phyloP scores from a whole-genome alignment of 1,140 invertebrate species.

The Orius laevigatus region DNA sequence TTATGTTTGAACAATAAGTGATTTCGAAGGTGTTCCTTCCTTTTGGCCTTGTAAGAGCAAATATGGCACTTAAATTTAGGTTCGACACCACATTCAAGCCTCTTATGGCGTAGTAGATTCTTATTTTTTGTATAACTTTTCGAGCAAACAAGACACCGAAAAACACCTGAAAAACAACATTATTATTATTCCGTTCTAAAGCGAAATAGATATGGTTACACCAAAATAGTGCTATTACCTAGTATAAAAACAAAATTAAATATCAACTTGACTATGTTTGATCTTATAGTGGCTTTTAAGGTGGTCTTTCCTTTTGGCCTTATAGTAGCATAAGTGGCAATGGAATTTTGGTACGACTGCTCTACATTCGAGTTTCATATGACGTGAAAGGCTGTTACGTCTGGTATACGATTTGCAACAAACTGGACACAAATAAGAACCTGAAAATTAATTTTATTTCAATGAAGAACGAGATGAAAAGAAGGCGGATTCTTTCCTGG shows the following conservation, averaged over 20 bases:
- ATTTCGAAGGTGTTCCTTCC: constrained; percentile 27
- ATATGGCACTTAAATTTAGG: constrained; percentile 28
- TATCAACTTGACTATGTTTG: too few relatives aligned
- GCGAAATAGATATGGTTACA: too few relatives aligned
- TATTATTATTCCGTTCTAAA: too few relatives aligned
- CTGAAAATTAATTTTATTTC: too few relatives aligned
- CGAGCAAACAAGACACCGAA: constrained; percentile 2
- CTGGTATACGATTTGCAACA: constrained; percentile 25
- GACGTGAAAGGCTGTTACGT: constrained; percentile 33
- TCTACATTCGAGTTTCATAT: constrained; percentile 23
- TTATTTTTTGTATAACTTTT: constrained; percentile 5
- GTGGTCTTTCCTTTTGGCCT: constrained; percentile 23
- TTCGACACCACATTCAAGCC: constrained; percentile 26
- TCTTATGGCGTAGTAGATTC: constrained; percentile 32
- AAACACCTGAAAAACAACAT: not conserved
- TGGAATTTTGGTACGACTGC: constrained; percentile 21
- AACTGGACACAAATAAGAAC: too few relatives aligned
- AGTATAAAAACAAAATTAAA: too few relatives aligned
- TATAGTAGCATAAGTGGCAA: constrained; percentile 19
- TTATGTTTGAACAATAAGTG: constrained; percentile 21
- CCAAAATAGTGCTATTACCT: too few relatives aligned
- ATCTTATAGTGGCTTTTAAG: constrained; percentile 18
- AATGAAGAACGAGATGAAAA: too few relatives aligned
- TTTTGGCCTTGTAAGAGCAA: constrained; percentile 26
- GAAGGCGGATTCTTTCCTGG: too few relatives aligned